Conservation (phyloP, 2,888 invertebrate genomes). For the Apomyelois bistriatella region DNA sequence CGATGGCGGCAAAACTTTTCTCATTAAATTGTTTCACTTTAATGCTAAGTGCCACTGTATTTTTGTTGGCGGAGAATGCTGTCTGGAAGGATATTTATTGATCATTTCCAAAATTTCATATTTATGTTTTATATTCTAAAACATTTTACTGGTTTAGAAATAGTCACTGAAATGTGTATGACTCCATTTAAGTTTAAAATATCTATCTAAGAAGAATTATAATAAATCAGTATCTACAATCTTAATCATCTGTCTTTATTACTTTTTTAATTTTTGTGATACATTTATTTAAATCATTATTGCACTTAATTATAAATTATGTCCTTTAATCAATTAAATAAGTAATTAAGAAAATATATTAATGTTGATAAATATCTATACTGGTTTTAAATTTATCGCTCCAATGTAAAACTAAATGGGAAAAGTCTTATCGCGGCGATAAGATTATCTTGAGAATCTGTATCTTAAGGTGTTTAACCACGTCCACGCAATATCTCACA, state of each 20-base stretch:
- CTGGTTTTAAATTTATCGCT: conserved; percentile 25
- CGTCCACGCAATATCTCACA: neutral
- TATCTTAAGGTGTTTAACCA: neutral
- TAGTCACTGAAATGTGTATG: neutral
- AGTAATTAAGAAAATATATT: conserved; percentile 14
- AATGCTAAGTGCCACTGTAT: conserved; percentile 52
- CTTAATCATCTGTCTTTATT: no score
- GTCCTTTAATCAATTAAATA: conserved; percentile 6
- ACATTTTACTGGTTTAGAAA: neutral
- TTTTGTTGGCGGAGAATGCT: conserved; percentile 46
- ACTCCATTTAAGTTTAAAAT: no score
- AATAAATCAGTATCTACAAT: no score
- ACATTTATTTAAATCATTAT: no score
- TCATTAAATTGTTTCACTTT: conserved; percentile 65
- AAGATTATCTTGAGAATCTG: neutral
- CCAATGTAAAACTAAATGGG: conserved; percentile 16
- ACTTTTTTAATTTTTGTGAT: no score
- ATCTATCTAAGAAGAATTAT: no score
- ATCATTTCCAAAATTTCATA: conserved; percentile 18
- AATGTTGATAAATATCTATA: conserved; percentile 23
- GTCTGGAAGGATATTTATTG: conserved; percentile 34
- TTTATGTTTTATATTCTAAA: neutral
- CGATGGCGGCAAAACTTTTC: conserved; percentile 51
- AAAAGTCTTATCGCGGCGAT: conserved; percentile 6
- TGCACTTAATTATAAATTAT: no score